Base-by-base conservation (phyloP, 2,888 invertebrate species). In the Folsomia manolachei region DNA sequence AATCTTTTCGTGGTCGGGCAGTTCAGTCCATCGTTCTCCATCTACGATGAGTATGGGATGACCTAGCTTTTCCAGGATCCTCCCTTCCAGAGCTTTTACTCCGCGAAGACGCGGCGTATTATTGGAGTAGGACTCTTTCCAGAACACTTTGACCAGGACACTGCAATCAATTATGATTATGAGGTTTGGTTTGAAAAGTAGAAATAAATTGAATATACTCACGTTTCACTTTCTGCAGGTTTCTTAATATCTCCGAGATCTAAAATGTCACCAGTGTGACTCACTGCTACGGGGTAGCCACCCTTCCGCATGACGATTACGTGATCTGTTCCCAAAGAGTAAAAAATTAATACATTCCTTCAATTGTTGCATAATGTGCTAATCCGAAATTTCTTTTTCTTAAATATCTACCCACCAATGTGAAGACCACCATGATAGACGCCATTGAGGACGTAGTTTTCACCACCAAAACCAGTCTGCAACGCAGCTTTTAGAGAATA, bases 31-130 rank as follows among this genome's bases (percentile, higher is more conserved):
- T 71, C 84, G 84, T 56, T 81, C 82, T 18, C 84, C 79, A 81
- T 87, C 86, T 64, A 91, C 82, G 0, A 87, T 84, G 1, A 90
- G 85, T 0, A 88, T 85, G 0, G 84, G 84, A 80, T 86, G 85
- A n/a, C 88, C 88, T 71, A 85, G 84, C 27, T 84, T 83, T 83
- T 89, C 89, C 62, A 90, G 81, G 1, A 87, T 85, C 80, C 86
- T 88, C 1, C 89, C 82, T 4, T 86, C 81, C 9, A 89, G 84
- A 0, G 85, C 82, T 82, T 86, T 86, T 0, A 83, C 82, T 63
- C 88, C 88, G 64, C 87, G 85, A 0, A 90, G 82, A 2, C 87
- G 84, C 78, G 86, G 85, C 75, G 86, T 86, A 83, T 90, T 90
- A 82, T 86, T 83, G 1, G 88, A 86, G 82, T 88, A 90, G 76